A percentile compares a stretch with the other conserved stretches of the same genome.
Conservation (phyloP, 1,140 invertebrate species). For the Oncopeltus fasciatus region DNA sequence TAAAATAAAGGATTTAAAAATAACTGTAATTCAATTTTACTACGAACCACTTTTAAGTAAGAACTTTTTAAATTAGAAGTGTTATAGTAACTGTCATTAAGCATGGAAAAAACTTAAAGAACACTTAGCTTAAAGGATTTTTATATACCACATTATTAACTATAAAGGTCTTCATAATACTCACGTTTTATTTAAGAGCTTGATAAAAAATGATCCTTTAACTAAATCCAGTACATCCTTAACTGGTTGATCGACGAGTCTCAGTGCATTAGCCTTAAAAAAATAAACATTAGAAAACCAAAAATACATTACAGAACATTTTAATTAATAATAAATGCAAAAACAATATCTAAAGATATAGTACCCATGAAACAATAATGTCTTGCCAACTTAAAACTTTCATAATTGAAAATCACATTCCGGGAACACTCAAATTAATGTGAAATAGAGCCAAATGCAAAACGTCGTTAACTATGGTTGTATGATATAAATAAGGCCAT, state of each 20-base stretch:
- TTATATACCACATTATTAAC: too few species aligned
- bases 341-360: not conserved
- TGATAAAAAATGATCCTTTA: not conserved
- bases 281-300: not conserved
- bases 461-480: too few species aligned
- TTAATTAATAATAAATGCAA: not conserved
- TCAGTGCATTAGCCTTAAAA: constrained; percentile 2
- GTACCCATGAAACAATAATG: constrained; percentile 4
- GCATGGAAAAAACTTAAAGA: too few species aligned
- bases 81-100: too few species aligned
- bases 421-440: too few species aligned
- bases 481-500: too few species aligned
- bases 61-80: too few species aligned
- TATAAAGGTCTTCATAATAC: too few species aligned
- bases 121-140: too few species aligned
- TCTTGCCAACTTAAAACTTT: not conserved
- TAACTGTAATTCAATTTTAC: too few species aligned
- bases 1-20: not conserved
- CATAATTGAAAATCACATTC: not conserved
- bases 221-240: constrained; percentile 3
- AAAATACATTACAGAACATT: not conserved
- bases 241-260: not conserved
- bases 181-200: constrained; percentile 2
- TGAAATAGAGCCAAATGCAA: too few species aligned
- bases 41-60: too few species aligned